A percentile compares a stretch with the other conserved stretches of the same genome.
phyloP scores from a whole-genome alignment of 2,113 vertebrate genomes.

The Nothocercus nigrocapillus region DNA sequence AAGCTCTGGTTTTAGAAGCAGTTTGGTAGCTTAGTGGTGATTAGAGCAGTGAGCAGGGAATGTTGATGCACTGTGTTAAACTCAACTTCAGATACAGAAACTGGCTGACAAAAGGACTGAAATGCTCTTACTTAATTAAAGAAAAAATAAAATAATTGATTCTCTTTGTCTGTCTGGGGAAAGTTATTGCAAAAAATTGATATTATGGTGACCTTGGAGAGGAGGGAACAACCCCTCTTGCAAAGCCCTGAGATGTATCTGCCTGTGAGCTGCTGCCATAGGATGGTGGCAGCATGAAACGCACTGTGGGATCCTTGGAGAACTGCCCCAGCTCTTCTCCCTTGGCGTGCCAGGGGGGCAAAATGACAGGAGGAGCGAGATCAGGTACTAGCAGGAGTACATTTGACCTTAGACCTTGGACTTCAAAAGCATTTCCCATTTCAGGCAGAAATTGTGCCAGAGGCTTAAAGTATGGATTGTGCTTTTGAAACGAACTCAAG shows the following conservation, averaged over 20 bases:
- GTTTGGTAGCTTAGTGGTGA: background rate
- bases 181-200: background rate
- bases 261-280: background rate
- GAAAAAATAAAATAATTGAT: background rate
- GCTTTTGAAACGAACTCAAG: background rate
- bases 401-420: background rate
- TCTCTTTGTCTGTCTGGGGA: background rate
- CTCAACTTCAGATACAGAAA: background rate
- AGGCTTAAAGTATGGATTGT: background rate
- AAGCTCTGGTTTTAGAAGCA: background rate
- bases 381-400: background rate
- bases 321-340: background rate
- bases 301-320: background rate
- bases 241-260: background rate
- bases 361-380: background rate
- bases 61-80: background rate
- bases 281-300: rapidly evolving
- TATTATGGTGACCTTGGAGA: background rate
- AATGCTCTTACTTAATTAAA: background rate
- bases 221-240: background rate
- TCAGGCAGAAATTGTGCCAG: background rate
- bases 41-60: background rate
- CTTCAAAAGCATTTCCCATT: background rate
- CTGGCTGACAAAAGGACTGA: background rate
- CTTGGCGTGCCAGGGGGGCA: rapidly evolving